These are phyloP conservation scores for Leptoteleia sp. DNA, from an alignment of 1,140 invertebrate genomes.

Conservation along the genomic window DNA sequence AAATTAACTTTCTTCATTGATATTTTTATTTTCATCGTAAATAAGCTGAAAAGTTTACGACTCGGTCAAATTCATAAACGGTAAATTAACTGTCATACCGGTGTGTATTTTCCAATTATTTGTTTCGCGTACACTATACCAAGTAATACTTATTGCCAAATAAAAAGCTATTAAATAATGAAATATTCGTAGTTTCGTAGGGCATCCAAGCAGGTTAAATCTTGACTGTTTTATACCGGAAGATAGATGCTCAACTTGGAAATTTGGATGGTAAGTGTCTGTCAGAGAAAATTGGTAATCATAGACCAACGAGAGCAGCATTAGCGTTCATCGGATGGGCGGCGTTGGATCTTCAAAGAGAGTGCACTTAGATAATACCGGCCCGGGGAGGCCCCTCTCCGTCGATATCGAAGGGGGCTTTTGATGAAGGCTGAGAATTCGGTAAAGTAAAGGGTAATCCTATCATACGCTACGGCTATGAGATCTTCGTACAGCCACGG, in stretches of 20 bases:
- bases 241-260: conserved; percentile 61
- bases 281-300: conserved; percentile 81
- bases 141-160: conserved; percentile 13
- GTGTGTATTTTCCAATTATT: neutral
- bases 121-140: neutral
- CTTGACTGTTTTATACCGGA: conserved; percentile 46
- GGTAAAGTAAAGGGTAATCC: conserved; percentile 82
- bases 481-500: conserved; percentile 75
- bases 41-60: too few species aligned
- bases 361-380: conserved; percentile 82
- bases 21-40: conserved; percentile 21
- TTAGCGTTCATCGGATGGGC: conserved; percentile 78
- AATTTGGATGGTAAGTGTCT: conserved; percentile 78
- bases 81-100: conserved; percentile 11
- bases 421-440: conserved; percentile 81
- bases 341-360: conserved; percentile 80
- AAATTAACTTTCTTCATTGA: conserved; percentile 12
- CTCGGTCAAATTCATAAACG: conserved; percentile 9
- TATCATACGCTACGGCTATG: conserved; percentile 80
- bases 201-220: conserved; percentile 24
- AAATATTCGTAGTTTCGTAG: conserved; percentile 10
- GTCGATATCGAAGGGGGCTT: conserved; percentile 78
- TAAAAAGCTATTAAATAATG: conserved; percentile 32
- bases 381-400: conserved; percentile 67
- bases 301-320: conserved; percentile 80